Evolutionary conservation across 2,888 invertebrate genomes (phyloP), one percentile per base, ranked within the genome.

Genomic region (Autographa pulchrina): DNA sequence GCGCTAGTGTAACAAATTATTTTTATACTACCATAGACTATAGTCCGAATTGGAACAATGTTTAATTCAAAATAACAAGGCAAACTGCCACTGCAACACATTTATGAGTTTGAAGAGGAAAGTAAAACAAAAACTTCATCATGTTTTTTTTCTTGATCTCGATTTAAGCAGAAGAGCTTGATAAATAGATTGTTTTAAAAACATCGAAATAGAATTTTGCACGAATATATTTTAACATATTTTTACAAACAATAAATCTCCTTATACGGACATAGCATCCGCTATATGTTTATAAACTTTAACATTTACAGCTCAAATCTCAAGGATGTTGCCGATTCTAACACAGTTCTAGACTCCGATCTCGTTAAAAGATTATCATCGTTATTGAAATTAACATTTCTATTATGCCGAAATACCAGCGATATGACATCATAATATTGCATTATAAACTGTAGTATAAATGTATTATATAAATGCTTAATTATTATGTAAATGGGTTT

Each of bases 291-390:
- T 65, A 70, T 77, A 54, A 68, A 80, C 75, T 74, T 80, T 74
- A 75, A 65, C 75, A 81, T 77, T 80, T 80, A 69, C 18, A 80
- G 64, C 38, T 38, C 61, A 52, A 61, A 11, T 41, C 73, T 77
- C 80, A 80, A 81, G 80, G 80, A 80, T 78, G 59, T 68, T 71
- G 65, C 67, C 64, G 77, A 71, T 77, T 80, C 58, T 70, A 80
- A 80, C 74, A 75, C 62, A 78, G 66, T 67, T 67, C 75, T 70
- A 77, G 67, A 68, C 67, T 73, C 59, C 74, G 74, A 77, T 80
- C 70, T 72, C 68, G 70, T 80, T 69, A 43, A 62, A 56, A 67
- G 77, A 80, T 56, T 56, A 56, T 4, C 11, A 25, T 56, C 54
- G 25, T 56, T 56, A 56, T 56, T 79, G 69, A 80, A 73, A 75